These are phyloP conservation scores for Adelosebastes latens DNA, from an alignment of 2,797 vertebrate genomes.

Conservation along the genomic window DNA sequence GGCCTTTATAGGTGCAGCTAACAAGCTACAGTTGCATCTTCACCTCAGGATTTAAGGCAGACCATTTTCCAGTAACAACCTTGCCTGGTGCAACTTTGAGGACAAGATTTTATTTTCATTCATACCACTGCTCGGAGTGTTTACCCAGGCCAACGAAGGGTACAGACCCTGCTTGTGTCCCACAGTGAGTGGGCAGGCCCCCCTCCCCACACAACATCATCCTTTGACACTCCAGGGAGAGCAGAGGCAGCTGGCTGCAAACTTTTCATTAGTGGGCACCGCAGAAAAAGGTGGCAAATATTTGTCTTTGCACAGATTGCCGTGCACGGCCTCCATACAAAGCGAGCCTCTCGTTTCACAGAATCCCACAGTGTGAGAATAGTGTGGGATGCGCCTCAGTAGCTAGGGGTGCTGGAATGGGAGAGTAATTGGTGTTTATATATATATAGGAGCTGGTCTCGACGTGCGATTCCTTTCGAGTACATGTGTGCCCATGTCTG, in stretches of 20 bases:
- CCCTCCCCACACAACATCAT: constrained; percentile 20
- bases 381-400: constrained; percentile 39
- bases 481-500: neutral
- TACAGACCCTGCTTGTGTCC: constrained; percentile 46
- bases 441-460: constrained; percentile 20
- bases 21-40: constrained; percentile 2
- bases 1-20: neutral
- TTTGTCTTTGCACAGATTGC: constrained; percentile 79
- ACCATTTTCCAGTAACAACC: constrained; percentile 14
- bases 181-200: constrained; percentile 19
- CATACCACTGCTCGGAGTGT: constrained; percentile 25
- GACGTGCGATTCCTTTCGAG: constrained; percentile 8
- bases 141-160: constrained; percentile 46
- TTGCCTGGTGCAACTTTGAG: constrained; percentile 5
- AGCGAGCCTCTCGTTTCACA: constrained; percentile 51
- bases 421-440: constrained; percentile 30
- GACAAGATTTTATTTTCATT: constrained; percentile 48
- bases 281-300: constrained; percentile 77
- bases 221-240: constrained; percentile 43
- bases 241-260: constrained; percentile 65
- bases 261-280: constrained; percentile 73
- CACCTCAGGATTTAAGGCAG: neutral
- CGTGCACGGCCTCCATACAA: constrained; percentile 64
- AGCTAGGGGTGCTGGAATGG: constrained; percentile 34
- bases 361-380: constrained; percentile 50